Evolutionary conservation across 2,797 vertebrate species (phyloP), one percentile per base, ranked within the genome.

Genomic region (Melanotaenia parkinsoni): DNA sequence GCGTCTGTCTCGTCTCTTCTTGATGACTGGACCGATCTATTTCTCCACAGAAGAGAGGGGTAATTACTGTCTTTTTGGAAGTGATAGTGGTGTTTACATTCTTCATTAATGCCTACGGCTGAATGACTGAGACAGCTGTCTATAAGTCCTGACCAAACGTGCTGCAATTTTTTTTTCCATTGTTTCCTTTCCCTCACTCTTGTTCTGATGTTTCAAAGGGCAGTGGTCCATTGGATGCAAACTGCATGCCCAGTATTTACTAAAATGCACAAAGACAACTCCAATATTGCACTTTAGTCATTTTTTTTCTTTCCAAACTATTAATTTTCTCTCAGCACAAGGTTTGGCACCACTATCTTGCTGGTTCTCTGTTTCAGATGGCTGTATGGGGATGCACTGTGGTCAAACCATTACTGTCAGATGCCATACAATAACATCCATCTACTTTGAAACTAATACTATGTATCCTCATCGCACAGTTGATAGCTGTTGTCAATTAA

Each of bases 401-500:
- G 76, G 83, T 77, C 70, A 80, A 60, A 79, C 69, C 77, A 86
- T 84, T 81, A 89, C 68, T 81, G 86, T 82, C 82, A 72, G 50
- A 77, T 71, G 57, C 67, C 67, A 88, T 79, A 53, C 56, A 82
- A 74, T 86, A 76, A 72, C 64, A 87, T 83, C 78, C 37, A 78
- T 89, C 71, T 67, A 53, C 38, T 83, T 71, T 72, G 65, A 88
- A 79, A 73, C 50, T 26, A 66, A 82, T 86, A 77, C 66, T 57
- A 45, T 79, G 72, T 67, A 77, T 83, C 68, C 63, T 61, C 70
- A 60, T 82, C 58, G 63, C 72, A 43, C 58, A 81, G 69, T 67
- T 82, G 85, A 90, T 87, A 74, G 77, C 58, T 76, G 85, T 84
- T 92, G 89, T 89, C 87, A 88, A 90, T 80, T 89, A 90, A 91